A percentile compares a stretch with the other conserved stretches of the same genome.
These are phyloP conservation scores for Conus ventricosus DNA, from an alignment of 1,140 invertebrate species.

Conservation along the genomic window DNA sequence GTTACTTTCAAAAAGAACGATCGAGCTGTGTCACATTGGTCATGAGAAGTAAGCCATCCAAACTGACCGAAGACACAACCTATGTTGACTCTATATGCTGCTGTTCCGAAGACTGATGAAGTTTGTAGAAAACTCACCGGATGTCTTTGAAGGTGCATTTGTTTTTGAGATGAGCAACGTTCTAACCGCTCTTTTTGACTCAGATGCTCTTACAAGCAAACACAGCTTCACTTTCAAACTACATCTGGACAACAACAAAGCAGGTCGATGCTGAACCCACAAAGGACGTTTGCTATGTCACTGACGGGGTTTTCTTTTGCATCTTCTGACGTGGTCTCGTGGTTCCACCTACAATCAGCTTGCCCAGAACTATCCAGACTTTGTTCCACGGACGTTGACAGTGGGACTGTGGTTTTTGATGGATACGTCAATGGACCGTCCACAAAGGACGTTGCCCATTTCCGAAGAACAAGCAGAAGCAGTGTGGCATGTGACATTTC, in stretches of 20 bases:
- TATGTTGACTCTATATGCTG: slow-evolving; percentile 44
- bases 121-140: neutral
- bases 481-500: too few relatives aligned
- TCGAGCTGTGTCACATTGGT: slow-evolving; percentile 32
- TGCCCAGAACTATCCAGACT: slow-evolving; percentile 25
- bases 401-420: too few relatives aligned
- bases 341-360: slow-evolving; percentile 30
- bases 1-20: slow-evolving; percentile 44
- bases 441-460: too few relatives aligned
- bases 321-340: slow-evolving; percentile 23
- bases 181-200: slow-evolving; percentile 47
- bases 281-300: slow-evolving; percentile 26
- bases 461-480: too few relatives aligned
- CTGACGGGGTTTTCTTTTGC: slow-evolving; percentile 49
- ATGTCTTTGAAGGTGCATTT: slow-evolving; percentile 30
- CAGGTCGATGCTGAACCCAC: neutral
- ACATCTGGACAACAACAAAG: slow-evolving; percentile 36
- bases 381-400: neutral
- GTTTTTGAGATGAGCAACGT: slow-evolving; percentile 44
- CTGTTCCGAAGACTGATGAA: slow-evolving; percentile 49
- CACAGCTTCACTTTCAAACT: slow-evolving; percentile 39
- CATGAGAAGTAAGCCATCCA: slow-evolving; percentile 30
- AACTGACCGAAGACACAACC: slow-evolving; percentile 24
- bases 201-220: slow-evolving; percentile 27
- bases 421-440: too few relatives aligned